A percentile compares a stretch with the other conserved stretches of the same genome.
Conservation (phyloP, 2,797 vertebrate species). For the Helostoma temminkii region DNA sequence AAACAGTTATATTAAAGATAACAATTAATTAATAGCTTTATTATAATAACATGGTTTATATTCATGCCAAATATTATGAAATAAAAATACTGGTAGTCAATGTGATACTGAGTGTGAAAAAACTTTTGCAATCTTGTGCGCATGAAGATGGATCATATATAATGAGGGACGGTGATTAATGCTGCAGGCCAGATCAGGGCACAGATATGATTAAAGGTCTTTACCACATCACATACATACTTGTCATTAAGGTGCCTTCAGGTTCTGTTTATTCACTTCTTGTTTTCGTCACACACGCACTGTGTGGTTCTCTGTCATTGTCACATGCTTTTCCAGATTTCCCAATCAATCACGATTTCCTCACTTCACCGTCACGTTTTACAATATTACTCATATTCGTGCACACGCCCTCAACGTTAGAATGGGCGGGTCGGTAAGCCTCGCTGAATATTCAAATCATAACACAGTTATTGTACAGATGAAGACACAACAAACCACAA, state of each 20-base stretch:
- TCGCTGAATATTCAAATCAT: constrained; percentile 5
- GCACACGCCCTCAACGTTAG: neutral
- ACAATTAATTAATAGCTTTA: constrained; percentile 17
- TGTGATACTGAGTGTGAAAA: constrained; percentile 2
- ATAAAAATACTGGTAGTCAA: neutral
- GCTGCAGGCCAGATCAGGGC: constrained; percentile 49
- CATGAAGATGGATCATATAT: constrained; percentile 12
- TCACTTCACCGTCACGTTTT: neutral
- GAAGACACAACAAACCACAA: constrained; percentile 13
- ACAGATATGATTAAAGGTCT: constrained; percentile 43
- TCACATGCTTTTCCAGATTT: neutral
- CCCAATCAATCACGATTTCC: neutral
- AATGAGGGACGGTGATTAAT: constrained; percentile 32
- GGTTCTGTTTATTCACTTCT: constrained; percentile 37
- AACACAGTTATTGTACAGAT: constrained; percentile 11
- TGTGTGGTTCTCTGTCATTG: neutral
- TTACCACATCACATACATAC: constrained; percentile 36
- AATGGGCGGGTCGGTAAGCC: neutral
- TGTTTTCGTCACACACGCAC: neutral
- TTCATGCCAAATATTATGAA: constrained; percentile 12
- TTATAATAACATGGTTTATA: constrained; percentile 14
- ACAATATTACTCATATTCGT: constrained; percentile 4
- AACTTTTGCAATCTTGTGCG: constrained; percentile 15
- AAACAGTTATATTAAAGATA: constrained; percentile 6
- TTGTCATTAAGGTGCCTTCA: constrained; percentile 7